Base-by-base conservation (phyloP, 2,888 invertebrate species). In the Dryobota labecula region DNA sequence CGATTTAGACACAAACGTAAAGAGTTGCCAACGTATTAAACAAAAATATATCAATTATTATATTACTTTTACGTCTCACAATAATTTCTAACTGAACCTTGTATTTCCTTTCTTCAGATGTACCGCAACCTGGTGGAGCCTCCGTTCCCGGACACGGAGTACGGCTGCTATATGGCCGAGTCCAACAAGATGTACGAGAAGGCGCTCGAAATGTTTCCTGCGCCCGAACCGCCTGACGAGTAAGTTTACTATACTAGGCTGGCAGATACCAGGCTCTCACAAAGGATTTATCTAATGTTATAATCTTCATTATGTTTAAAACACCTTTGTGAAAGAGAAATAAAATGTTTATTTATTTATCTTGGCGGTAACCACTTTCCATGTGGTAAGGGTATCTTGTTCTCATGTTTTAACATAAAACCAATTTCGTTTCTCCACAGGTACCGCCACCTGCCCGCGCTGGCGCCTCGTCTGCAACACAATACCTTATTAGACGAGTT, bases 401-500 rank as follows among this genome's bases (percentile, higher is more conserved):
- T 38, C 38, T 13, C n/a, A 20, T 5, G 20, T 27, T 43, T 15
- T 33, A n/a, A 7, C 18, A 24, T 30, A 38, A 20, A 49, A 47
- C 18, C 15, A 18, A 33, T 38, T 11, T 92, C 90, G 0, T 68
- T 20, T 47, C 5, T 1, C 96, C 97, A 96, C 97, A 83, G 98
- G 97, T 98, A 98, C 90, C 97, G 97, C 87, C 97, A 98, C 92
- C 97, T 98, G 87, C 97, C 98, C 2, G 98, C 98, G 0, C 92
- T 98, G 67, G 98, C 98, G 88, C 97, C 98, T 83, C 97, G 97
- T 43, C 95, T 99, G 51, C 97, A 97, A 45, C 99, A 99, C 93
- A 97, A 97, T 85, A 98, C 98, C 0, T 97, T 99, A 80, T 96
- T 99, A 30, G 99, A 99, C 92, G 99, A 99, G 96, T 97, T 99